Percentiles rank a stretch among this genome's conserved stretches.
phyloP scores from a whole-genome alignment of 1,140 invertebrate species.

The Bactericera cockerelli region DNA sequence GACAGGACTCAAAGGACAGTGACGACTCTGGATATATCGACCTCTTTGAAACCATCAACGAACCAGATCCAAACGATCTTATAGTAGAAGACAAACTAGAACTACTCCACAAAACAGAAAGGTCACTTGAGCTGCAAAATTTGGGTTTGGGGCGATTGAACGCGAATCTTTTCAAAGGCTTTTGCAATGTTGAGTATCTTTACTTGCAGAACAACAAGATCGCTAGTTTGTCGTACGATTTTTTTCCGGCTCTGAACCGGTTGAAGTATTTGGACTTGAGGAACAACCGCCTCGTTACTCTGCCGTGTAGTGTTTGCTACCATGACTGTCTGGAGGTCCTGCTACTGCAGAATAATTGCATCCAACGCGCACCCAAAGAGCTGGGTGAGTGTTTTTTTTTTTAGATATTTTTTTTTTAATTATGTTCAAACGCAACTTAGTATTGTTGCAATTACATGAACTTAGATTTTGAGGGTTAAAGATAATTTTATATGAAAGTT shows the following conservation, averaged over 20 bases:
- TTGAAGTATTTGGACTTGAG: conserved; percentile 2
- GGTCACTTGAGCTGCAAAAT: no score
- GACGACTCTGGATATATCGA: no score
- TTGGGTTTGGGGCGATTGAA: not conserved
- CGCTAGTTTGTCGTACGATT: not conserved
- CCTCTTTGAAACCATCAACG: no score
- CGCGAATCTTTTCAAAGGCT: not conserved
- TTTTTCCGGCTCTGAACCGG: not conserved
- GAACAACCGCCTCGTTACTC: not conserved
- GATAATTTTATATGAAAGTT: no score
- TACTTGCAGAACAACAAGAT: not conserved
- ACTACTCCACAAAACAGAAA: no score
- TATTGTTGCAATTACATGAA: no score
- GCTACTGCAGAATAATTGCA: not conserved
- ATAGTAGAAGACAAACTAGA: no score
- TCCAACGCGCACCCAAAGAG: not conserved
- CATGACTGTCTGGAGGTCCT: not conserved
- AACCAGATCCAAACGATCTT: no score
- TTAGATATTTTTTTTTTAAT: no score
- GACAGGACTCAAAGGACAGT: no score
- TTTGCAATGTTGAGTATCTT: not conserved
- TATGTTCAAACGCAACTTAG: no score
- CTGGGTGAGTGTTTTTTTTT: not conserved
- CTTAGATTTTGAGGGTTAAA: no score
- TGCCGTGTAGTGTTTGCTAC: not conserved